Conservation (phyloP, 2,888 invertebrate species). For the Amiota communis region DNA sequence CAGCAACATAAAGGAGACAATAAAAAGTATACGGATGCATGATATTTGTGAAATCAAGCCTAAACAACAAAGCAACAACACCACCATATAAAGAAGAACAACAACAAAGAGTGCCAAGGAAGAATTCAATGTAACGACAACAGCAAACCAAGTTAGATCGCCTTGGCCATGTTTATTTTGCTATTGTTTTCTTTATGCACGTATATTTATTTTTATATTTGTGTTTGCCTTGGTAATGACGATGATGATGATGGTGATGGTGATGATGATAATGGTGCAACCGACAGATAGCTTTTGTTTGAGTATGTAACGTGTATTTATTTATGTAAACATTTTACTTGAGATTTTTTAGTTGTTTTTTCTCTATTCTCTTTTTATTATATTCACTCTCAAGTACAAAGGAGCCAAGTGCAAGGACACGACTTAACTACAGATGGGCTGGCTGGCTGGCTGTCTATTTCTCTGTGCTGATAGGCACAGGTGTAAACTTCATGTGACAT, state of each 20-base stretch:
- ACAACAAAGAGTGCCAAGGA: too few relatives aligned
- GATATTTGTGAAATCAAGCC: too few relatives aligned
- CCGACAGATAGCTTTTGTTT: too few relatives aligned
- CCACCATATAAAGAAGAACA: background rate
- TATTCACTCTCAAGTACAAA: background rate
- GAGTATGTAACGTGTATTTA: conserved; percentile 2
- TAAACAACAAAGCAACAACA: too few relatives aligned
- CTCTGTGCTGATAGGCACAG: background rate
- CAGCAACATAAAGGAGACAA: conserved; percentile 31
- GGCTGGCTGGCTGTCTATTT: background rate
- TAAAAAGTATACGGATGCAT: conserved; percentile 20
- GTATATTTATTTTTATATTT: background rate
- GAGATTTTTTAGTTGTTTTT: conserved; percentile 4
- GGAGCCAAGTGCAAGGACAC: conserved; percentile 25
- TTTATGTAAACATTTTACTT: conserved; percentile 5
- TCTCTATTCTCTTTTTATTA: background rate
- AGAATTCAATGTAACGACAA: too few relatives aligned
- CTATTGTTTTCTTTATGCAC: background rate
- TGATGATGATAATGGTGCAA: background rate
- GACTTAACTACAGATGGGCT: background rate
- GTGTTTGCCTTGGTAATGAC: too few relatives aligned
- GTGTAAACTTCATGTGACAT: background rate
- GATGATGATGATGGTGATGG: too few relatives aligned
- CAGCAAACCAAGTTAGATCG: too few relatives aligned
- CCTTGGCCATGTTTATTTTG: background rate